phyloP scores from a whole-genome alignment of 2,888 invertebrate genomes.

The Eristalis tenax region DNA sequence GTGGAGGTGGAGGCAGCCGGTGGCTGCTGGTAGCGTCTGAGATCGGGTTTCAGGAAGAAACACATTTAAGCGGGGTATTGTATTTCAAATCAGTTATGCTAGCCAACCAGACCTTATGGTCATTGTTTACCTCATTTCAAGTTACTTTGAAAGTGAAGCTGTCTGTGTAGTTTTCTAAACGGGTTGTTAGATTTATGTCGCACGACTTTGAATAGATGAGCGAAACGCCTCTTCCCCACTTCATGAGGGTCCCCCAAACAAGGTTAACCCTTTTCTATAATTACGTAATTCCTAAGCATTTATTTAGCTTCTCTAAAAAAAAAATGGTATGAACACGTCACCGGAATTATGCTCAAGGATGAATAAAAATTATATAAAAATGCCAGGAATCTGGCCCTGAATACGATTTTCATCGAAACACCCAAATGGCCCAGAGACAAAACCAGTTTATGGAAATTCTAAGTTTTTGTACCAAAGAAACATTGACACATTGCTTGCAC shows the following conservation, averaged over 20 bases:
- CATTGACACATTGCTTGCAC: too few relatives aligned
- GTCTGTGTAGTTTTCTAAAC: not conserved
- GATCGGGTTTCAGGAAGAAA: not conserved
- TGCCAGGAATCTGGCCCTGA: not conserved
- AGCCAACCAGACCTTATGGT: not conserved
- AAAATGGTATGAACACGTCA: not conserved
- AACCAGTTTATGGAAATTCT: too few relatives aligned
- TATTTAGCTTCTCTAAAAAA: not conserved
- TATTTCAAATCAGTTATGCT: slow-evolving; percentile 12
- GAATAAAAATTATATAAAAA: not conserved
- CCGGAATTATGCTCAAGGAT: not conserved
- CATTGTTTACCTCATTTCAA: not conserved
- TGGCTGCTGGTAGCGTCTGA: not conserved
- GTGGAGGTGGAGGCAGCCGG: not conserved
- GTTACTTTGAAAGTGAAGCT: not conserved
- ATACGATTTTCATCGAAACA: not conserved
- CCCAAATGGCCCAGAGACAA: too few relatives aligned
- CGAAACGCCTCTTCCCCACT: not conserved
- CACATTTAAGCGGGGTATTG: not conserved
- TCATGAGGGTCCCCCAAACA: not conserved
- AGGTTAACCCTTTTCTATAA: not conserved
- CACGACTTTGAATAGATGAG: not conserved
- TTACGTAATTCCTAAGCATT: not conserved
- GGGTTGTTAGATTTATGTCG: not conserved
- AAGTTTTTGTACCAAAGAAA: too few relatives aligned